Evolutionary conservation across 2,888 invertebrate species (phyloP).

Genomic region (Theodoxus fluviatilis): DNA sequence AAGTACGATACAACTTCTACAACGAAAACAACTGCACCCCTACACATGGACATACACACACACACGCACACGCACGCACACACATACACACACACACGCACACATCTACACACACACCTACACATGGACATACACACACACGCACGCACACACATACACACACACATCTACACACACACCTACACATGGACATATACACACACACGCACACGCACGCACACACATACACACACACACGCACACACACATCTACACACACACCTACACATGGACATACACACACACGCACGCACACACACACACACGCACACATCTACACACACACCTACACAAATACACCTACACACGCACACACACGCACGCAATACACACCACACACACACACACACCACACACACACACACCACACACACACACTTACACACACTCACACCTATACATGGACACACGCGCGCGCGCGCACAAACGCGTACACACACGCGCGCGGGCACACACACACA

Average conservation of each 20-base stretch:
- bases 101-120: neutral
- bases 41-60: neutral
- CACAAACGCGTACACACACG: no score
- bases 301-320: no score
- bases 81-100: constrained; percentile 18
- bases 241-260: constrained; percentile 19
- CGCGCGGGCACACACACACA: no score
- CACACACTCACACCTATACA: constrained; percentile 15
- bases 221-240: constrained; percentile 13
- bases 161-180: neutral
- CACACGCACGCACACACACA: neutral
- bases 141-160: constrained; percentile 11
- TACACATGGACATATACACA: constrained; percentile 16
- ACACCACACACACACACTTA: neutral
- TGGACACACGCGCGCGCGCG: neutral
- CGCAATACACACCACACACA: no score
- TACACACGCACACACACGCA: constrained; percentile 9
- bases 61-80: neutral
- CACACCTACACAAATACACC: constrained; percentile 14
- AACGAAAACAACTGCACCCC: constrained; percentile 5
- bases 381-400: constrained; percentile 9
- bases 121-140: constrained; percentile 13
- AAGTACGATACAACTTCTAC: no score
- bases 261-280: neutral
- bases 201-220: neutral